phyloP scores from a whole-genome alignment of 30 jellyfish, hydroid and myxozoan species.

The Cassiopea xamachana region DNA sequence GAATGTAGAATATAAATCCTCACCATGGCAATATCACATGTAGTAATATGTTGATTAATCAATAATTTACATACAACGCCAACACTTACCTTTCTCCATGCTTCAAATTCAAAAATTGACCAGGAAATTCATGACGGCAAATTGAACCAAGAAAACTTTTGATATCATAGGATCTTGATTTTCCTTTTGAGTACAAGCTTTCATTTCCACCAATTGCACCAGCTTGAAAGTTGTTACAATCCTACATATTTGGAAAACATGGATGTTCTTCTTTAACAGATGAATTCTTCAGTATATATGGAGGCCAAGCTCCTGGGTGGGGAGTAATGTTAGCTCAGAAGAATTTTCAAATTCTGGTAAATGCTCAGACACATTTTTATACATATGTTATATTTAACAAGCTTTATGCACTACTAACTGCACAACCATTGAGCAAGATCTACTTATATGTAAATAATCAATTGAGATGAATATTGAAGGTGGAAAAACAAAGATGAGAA shows the following conservation, averaged over 20 bases:
- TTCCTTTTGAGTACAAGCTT: neutral
- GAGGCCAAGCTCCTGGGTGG: too few species aligned
- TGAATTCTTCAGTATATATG: too few species aligned
- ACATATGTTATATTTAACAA: too few species aligned
- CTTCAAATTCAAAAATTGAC: too few species aligned
- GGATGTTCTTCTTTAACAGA: too few species aligned
- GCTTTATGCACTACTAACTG: neutral
- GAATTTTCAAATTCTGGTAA: neutral
- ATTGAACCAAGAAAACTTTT: slow-evolving; percentile 25
- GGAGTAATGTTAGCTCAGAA: neutral
- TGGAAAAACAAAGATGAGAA: neutral
- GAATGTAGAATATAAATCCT: neutral
- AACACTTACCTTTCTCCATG: neutral
- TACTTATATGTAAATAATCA: too few species aligned
- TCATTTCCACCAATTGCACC: slow-evolving; percentile 25
- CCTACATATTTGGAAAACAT: neutral
- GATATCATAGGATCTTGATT: slow-evolving; percentile 5
- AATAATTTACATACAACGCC: too few species aligned
- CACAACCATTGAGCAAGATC: neutral
- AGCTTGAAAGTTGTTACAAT: slow-evolving; percentile 42
- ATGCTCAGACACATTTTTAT: neutral
- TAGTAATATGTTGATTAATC: neutral
- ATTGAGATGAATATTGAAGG: neutral
- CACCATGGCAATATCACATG: neutral
- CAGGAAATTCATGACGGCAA: neutral